These are phyloP conservation scores for Eleutherodactylus coqui DNA, from an alignment of 2,797 vertebrate species.

Conservation along the genomic window DNA sequence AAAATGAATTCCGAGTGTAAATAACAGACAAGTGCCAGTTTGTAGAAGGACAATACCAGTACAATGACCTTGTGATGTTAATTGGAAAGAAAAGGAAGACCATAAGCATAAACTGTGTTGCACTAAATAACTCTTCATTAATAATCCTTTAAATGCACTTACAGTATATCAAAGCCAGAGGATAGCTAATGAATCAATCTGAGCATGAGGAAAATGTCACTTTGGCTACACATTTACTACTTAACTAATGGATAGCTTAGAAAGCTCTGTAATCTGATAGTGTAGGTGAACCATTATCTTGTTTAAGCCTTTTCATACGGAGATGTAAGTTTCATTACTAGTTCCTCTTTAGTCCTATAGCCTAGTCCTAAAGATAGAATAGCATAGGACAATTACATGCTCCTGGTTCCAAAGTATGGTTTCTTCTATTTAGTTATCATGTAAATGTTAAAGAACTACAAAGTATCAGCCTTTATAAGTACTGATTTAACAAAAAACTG, in stretches of 20 bases:
- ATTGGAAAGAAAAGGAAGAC: constrained; percentile 55
- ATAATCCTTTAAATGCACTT: constrained; percentile 63
- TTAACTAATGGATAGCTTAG: constrained; percentile 49
- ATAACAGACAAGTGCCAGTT: constrained; percentile 54
- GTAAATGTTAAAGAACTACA: no score
- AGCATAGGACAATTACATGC: neutral
- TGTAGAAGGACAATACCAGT: constrained; percentile 44
- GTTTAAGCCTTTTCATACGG: constrained; percentile 36
- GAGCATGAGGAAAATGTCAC: constrained; percentile 50
- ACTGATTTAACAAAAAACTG: no score
- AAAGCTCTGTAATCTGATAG: constrained; percentile 60
- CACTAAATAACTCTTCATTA: constrained; percentile 64
- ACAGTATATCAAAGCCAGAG: constrained; percentile 57
- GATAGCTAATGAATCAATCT: constrained; percentile 35
- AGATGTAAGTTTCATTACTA: constrained; percentile 6
- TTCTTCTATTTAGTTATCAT: no score
- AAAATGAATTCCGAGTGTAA: neutral
- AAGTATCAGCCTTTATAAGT: no score
- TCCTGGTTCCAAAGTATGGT: no score
- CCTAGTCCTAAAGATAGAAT: neutral
- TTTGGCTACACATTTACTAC: constrained; percentile 39
- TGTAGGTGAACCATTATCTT: constrained; percentile 58
- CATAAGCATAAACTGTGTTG: rapidly evolving
- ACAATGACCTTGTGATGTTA: constrained; percentile 39
- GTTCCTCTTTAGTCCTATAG: neutral